These are phyloP conservation scores for Lycaon pictus DNA, from an alignment of 2,113 vertebrate genomes.

Conservation along the genomic window DNA sequence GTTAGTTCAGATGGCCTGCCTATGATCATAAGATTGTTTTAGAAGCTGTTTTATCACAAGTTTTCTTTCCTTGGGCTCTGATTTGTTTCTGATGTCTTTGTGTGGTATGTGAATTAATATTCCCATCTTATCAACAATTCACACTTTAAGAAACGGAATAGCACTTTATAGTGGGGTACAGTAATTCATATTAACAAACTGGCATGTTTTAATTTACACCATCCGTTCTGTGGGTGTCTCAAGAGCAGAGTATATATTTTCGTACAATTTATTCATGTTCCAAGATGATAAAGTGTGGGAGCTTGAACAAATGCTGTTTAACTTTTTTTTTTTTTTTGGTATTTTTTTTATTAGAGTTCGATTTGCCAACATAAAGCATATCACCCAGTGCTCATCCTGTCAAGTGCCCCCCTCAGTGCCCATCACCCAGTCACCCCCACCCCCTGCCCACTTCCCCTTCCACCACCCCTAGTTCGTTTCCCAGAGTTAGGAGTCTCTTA, in stretches of 20 bases:
- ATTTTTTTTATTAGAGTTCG: no score
- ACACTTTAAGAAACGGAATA: not conserved
- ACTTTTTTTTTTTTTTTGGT: no score
- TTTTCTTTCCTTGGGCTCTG: not conserved
- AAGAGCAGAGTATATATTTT: not conserved
- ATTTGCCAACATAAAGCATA: no score
- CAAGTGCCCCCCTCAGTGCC: no score
- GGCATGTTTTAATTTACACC: not conserved
- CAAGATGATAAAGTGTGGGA: not conserved
- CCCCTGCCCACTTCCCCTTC: no score
- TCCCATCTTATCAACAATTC: constrained; percentile 19
- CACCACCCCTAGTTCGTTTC: no score
- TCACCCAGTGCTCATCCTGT: no score
- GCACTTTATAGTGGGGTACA: not conserved
- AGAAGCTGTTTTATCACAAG: not conserved
- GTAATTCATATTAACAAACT: not conserved
- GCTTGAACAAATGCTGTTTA: not conserved
- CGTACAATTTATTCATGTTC: not conserved
- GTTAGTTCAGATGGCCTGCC: not conserved
- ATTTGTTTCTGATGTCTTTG: not conserved
- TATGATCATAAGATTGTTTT: not conserved
- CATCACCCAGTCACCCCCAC: no score
- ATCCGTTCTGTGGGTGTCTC: not conserved
- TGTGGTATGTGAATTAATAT: not conserved
- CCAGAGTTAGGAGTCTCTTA: no score